Evolutionary conservation across 2,113 vertebrate species (phyloP), one percentile per base, ranked within the genome.

Genomic region (Aviceda subcristata): DNA sequence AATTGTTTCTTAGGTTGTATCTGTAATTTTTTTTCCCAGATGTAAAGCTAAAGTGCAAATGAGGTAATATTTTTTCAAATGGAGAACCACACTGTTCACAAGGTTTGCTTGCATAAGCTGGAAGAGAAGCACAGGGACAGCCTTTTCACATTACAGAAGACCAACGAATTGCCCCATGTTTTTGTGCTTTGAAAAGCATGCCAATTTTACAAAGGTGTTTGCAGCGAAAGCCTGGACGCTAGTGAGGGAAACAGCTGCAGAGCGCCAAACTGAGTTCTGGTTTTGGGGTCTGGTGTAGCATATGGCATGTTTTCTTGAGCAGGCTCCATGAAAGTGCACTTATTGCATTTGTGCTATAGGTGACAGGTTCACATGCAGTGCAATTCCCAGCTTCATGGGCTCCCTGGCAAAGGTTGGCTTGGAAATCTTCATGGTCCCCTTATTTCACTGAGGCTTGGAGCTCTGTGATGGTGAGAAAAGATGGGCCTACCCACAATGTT

Each of bases 321-420:
- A 80, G 57, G 45, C 16, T 43, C 43, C 11, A 2, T 63, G 27
- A 18, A 39, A 21, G 10, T 10, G 15, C 4, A 20, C 0, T 0
- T 9, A 3, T 3, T 45, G 50, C 8, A 0, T 18, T 50, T 20
- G 48, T 29, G 41, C 11, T 27, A 24, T 2, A 60, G 36, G 22
- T 32, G 56, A 5, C 36, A 71, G 36, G 41, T 90, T 41, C 41
- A 29, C 8, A 3, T 3, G 27, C 34, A 34, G 62, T 5, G 17
- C 15, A n/a, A 7, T 12, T 84, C 38, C 53, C 57, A 64, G 9
- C 68, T 84, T 3, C 1, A 4, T 9, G 32, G 32, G 3, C 48
- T 64, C 64, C 56, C 63, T 18, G 11, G 29, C 11, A 84, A 73
- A 38, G 26, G 4, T 6, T 64, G 48, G 4, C 73, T 55, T 56